Evolutionary conservation across 2,797 vertebrate species (phyloP).

Genomic region (Odontamblyopus rebecca): DNA sequence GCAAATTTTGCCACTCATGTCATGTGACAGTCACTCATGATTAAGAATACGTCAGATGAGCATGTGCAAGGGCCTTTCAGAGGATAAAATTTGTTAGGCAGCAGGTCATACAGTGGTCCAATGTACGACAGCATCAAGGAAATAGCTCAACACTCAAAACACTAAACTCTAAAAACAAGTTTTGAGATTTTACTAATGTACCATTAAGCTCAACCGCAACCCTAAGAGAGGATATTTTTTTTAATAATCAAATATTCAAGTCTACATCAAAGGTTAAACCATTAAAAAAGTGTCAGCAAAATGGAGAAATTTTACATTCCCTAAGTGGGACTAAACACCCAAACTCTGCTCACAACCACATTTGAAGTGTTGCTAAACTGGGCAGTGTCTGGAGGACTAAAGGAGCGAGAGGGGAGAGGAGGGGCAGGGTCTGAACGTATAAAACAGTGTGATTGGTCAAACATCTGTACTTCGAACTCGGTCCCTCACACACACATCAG

Average conservation of each 20-base stretch:
- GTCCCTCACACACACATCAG: no score
- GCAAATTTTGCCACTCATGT: not conserved
- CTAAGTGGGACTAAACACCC: no score
- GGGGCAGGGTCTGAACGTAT: no score
- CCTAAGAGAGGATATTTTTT: not conserved
- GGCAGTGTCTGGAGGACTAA: no score
- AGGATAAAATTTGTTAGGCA: not conserved
- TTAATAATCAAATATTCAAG: not conserved
- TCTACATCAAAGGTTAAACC: not conserved
- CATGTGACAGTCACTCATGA: slow-evolving; percentile 6
- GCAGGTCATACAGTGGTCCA: not conserved
- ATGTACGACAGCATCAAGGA: not conserved
- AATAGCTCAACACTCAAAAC: not conserved
- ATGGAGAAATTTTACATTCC: not conserved
- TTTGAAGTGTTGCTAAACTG: no score
- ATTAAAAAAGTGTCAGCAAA: not conserved
- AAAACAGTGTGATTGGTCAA: no score
- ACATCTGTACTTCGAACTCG: no score
- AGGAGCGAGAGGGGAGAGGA: no score
- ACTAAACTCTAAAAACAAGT: not conserved
- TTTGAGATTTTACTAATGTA: not conserved
- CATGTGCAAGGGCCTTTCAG: not conserved
- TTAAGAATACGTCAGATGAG: not conserved
- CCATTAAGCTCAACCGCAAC: not conserved
- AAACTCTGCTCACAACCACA: no score